Base-by-base conservation (phyloP, 2,797 vertebrate genomes). In the Lutjanus argentimaculatus region DNA sequence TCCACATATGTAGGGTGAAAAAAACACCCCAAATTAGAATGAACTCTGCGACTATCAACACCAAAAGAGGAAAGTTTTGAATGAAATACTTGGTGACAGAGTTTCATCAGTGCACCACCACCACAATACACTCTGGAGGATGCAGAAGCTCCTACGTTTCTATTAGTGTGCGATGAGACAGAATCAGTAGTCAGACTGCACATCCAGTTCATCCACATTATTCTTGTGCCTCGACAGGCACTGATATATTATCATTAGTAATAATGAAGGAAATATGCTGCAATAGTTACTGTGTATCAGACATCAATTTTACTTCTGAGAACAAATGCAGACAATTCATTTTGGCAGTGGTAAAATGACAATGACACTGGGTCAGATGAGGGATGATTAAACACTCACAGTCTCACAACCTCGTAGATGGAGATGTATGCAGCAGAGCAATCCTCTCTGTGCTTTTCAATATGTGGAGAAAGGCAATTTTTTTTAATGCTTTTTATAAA, bases 381-480 rank as follows among this genome's bases (percentile, higher is more conserved):
- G 86, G 74, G 83, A 89, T 90, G 92, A 94, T 95, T 92, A 93
- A 92, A 93, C 86, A 82, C 85, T 86, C 83, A 30, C 89, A 88
- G 76, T 66, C 80, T 87, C 84, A 76, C 85, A 89, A 87, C 82
- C 82, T 85, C 30, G 62, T 86, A 51, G 82, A 77, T 77, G 65
- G 72, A 90, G 90, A 93, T 92, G 72, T 93, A 93, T 93, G 93
- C 89, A 86, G 93, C 89, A 86, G 80, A 94, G 89, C 75, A 88
- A 90, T 84, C 72, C 80, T 87, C 82, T 85, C 81, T 46, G 75
- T 77, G 82, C 77, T 83, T 82, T 14, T 83, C 87, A 64, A 89
- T 82, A 90, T 75, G 84, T 82, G 80, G 67, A 83, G 78, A 84
- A 85, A 85, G 68, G 71, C 69, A 53, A 79, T 59, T 82, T 87